Evolutionary conservation across 92 coral and sea anemone genomes (phyloP).

Genomic region (Phenganax marumi): DNA sequence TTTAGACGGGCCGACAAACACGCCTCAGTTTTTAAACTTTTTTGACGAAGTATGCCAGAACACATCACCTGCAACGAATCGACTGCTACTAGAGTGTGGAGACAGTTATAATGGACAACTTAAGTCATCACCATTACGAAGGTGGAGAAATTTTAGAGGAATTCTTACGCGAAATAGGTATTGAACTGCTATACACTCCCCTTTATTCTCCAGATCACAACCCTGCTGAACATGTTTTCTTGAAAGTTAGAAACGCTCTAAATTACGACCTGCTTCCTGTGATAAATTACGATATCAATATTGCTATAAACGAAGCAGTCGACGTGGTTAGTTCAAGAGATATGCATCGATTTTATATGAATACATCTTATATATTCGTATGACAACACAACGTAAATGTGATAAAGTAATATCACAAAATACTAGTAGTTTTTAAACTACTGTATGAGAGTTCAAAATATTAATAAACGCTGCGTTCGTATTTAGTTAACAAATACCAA

Average conservation of each 20-base stretch:
- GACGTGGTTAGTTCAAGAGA: not conserved
- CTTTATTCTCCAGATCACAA: slow-evolving; percentile 43
- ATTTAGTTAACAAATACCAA: too few relatives aligned
- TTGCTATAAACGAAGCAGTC: slow-evolving; percentile 46
- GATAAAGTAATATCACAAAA: too few relatives aligned
- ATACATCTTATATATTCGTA: slow-evolving; percentile 2
- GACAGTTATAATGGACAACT: slow-evolving; percentile 10
- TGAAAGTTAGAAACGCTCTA: slow-evolving; percentile 33
- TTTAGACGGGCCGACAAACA: slow-evolving; percentile 4
- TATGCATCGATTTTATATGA: not conserved
- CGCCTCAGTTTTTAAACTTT: too few relatives aligned
- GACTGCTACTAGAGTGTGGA: not conserved
- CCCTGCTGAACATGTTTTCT: slow-evolving; percentile 42
- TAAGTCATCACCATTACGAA: slow-evolving; percentile 30
- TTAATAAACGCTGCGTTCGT: too few relatives aligned
- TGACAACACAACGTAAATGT: not conserved
- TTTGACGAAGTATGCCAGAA: slow-evolving; percentile 4
- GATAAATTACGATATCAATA: slow-evolving; percentile 28
- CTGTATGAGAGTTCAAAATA: too few relatives aligned
- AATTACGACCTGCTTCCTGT: slow-evolving; percentile 34
- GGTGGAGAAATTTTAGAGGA: slow-evolving; percentile 45
- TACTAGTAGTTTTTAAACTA: too few relatives aligned
- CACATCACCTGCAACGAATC: not conserved
- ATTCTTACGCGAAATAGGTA: slow-evolving; percentile 5
- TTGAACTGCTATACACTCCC: slow-evolving; percentile 45